Base-by-base conservation (phyloP, 2,113 vertebrate species). In the Sardina pilchardus region DNA sequence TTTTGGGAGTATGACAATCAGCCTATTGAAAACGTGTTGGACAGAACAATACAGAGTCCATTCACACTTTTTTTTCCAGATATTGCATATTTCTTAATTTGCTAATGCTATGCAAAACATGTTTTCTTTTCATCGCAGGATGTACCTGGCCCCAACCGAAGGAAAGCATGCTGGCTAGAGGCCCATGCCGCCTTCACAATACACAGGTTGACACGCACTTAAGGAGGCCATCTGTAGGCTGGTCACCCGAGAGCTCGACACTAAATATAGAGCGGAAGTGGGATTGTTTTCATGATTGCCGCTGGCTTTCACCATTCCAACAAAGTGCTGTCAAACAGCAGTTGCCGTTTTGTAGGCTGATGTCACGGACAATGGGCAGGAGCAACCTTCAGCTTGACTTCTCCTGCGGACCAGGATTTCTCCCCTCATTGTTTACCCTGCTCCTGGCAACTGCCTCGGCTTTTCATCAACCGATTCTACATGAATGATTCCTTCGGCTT, bases 201-300 rank as follows among this genome's bases (percentile, higher is more conserved):
- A 88, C 85, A 43, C 88, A 85, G 63, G 82, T 80, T 92, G 92
- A 93, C 92, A 91, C 89, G 90, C 89, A 90, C 89, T 91, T 92
- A 93, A 93, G 82, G 89, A 91, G 89, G 90, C 90, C 90, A 91
- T 89, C 87, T 86, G 84, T 71, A 89, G 87, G 82, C 84, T 30
- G 85, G 91, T 89, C 90, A 93, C 90, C 91, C 56, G 90, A 93
- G 90, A 91, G 87, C 88, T 82, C 16, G 48, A 30, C 7, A 84
- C 88, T 92, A 88, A 90, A 90, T 90, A 92, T 89, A 91, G 91
- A 90, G 81, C 30, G 87, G 90, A 93, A 92, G 87, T 82, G 47
- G 88, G 90, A 92, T 94, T 93, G 92, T 94, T 94, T 87, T 90
- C 87, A 19, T 75, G 26, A 90, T 87, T 88, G 91, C 92, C 88